phyloP scores from a whole-genome alignment of 2,113 vertebrate genomes.

The Arenaria interpres region DNA sequence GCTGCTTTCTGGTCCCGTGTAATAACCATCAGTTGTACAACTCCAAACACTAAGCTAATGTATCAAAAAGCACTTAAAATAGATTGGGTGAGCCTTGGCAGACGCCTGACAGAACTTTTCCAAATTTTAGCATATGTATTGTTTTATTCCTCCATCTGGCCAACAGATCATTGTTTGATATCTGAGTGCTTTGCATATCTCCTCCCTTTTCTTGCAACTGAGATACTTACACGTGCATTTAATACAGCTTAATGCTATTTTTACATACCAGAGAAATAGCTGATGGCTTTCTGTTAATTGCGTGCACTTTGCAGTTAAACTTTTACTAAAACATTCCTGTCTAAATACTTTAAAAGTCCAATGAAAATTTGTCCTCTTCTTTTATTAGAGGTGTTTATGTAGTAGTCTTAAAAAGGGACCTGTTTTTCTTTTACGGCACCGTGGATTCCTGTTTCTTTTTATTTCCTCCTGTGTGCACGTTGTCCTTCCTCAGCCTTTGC shows the following conservation, averaged over 20 bases:
- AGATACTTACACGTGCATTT: constrained; percentile 69
- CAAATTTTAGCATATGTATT: constrained; percentile 77
- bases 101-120: constrained; percentile 61
- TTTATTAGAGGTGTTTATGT: constrained; percentile 70
- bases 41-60: constrained; percentile 81
- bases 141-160: constrained; percentile 77
- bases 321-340: constrained; percentile 48
- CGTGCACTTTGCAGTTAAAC: constrained; percentile 57
- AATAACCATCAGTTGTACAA: constrained; percentile 70
- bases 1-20: constrained; percentile 75
- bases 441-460: constrained; percentile 44
- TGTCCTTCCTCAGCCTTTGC: background rate
- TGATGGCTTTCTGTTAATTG: constrained; percentile 69
- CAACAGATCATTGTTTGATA: constrained; percentile 72
- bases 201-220: constrained; percentile 71
- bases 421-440: constrained; percentile 56
- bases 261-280: constrained; percentile 61
- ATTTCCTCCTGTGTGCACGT: background rate
- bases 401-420: constrained; percentile 59
- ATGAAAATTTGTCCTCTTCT: constrained; percentile 59
- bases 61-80: constrained; percentile 81
- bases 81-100: constrained; percentile 75
- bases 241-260: constrained; percentile 68
- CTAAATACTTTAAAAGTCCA: constrained; percentile 45
- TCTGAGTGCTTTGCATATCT: constrained; percentile 71